A percentile compares a stretch with the other conserved stretches of the same genome.
Conservation (phyloP, 2,113 vertebrate species). For the Psilopsiagon aurifrons region DNA sequence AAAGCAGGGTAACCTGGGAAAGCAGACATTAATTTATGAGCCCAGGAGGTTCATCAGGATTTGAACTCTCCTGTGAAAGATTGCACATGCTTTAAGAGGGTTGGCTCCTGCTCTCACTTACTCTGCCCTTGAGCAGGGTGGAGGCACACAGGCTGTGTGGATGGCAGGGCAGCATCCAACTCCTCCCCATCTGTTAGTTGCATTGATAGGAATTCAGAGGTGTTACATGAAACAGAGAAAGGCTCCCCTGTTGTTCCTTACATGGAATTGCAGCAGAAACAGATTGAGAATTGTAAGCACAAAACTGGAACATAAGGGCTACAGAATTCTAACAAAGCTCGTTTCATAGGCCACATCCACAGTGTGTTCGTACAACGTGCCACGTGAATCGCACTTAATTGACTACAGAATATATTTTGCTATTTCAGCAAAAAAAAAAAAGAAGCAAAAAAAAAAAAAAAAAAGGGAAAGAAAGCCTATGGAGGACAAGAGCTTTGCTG, state of each 20-base stretch:
- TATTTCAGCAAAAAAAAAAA: neutral
- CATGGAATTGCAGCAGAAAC: conserved; percentile 42
- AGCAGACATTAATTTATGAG: neutral
- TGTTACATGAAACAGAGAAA: conserved; percentile 41
- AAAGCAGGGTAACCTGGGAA: neutral
- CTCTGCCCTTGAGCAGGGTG: neutral
- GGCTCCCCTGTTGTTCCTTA: conserved; percentile 43
- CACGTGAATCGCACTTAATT: conserved; percentile 63
- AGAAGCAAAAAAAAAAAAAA: too few relatives aligned
- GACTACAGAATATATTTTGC: conserved; percentile 48
- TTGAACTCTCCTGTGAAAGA: neutral
- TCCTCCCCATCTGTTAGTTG: neutral
- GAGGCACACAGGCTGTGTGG: neutral
- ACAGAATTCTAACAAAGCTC: conserved; percentile 65
- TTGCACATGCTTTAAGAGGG: neutral
- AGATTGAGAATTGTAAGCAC: neutral
- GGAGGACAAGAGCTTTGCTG: conserved; percentile 39
- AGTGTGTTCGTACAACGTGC: neutral
- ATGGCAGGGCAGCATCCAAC: neutral
- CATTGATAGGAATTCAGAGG: conserved; percentile 32
- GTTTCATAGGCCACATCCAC: conserved; percentile 59
- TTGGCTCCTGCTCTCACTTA: neutral
- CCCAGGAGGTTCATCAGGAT: neutral
- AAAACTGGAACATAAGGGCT: conserved; percentile 44
- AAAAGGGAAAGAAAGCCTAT: neutral